Evolutionary conservation across 2,888 invertebrate species (phyloP), one percentile per base, ranked within the genome.

Genomic region (Drosophila colorata): DNA sequence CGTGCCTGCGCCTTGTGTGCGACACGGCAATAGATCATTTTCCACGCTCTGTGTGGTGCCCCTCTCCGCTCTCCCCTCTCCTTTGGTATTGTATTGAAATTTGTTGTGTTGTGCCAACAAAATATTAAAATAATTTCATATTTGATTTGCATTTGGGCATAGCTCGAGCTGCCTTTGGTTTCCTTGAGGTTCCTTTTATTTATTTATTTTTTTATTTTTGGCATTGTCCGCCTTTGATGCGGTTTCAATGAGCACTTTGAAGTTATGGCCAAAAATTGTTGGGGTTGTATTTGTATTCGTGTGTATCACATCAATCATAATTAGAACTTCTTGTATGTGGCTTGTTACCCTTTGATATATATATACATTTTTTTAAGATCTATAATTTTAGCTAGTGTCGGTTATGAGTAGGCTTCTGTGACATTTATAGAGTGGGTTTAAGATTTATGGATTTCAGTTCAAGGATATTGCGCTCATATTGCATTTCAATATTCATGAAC

Each of bases 21-120:
- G 69, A 43, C 56, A 58, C 73, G 61, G 88, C 83, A 73, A 88
- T 84, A 84, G 83, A 84, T 84, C 83, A 84, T 84, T 84, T 84
- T 87, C 79, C 87, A 88, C 78, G 88, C 88, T 84, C 78, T 82
- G 77, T 70, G 69, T 61, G 82, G 64, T 31, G 51, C 44, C 49
- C 18, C 37, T 20, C 14, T 7, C 7, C 49, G 20, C 18, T 55
- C 2, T 31, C 23, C 66, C 37, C 9, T 11, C 37, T 8, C 49
- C 61, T 20, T 41, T 48, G 11, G 16, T 59, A 82, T 88, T 83
- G 69, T 88, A 75, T 81, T 67, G 85, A 84, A 90, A 88, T 87
- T 87, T 89, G 82, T 88, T 74, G 86, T 90, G 90, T 90, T 89
- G 90, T 88, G 89, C 89, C 90, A 89, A 90, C 89, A 89, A 75